phyloP scores from a whole-genome alignment of 2,113 vertebrate species.

The Delphinapterus leucas region DNA sequence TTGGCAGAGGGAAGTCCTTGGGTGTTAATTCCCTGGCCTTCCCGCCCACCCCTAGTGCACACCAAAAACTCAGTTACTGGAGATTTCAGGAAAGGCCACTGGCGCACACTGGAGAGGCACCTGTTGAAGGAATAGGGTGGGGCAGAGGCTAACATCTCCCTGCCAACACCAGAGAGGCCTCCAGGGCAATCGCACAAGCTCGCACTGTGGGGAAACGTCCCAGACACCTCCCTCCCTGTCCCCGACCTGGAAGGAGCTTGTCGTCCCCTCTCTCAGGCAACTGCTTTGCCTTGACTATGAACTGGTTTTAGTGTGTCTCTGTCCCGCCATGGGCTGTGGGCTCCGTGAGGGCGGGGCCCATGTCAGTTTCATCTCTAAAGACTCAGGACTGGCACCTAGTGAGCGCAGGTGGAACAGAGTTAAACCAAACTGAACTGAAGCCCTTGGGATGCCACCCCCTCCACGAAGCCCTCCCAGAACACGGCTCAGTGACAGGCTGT shows the following conservation, averaged over 20 bases:
- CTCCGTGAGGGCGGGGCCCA: fast-evolving
- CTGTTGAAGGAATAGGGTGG: fast-evolving
- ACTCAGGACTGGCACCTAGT: background rate
- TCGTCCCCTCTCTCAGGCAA: background rate
- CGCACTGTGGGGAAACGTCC: background rate
- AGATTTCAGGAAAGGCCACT: background rate
- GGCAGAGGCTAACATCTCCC: background rate
- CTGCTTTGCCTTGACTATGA: background rate
- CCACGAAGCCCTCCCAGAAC: background rate
- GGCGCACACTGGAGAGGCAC: background rate
- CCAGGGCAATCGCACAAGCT: background rate
- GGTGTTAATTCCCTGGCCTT: background rate
- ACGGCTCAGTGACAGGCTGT: background rate
- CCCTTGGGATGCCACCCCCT: background rate
- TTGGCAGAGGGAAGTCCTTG: background rate
- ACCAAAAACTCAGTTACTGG: fast-evolving
- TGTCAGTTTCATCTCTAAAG: background rate
- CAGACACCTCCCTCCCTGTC: background rate
- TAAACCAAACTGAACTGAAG: background rate
- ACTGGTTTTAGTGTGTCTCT: no score
- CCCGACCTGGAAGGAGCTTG: background rate
- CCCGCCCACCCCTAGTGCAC: background rate
- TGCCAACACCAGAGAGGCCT: background rate
- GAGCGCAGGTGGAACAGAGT: background rate
- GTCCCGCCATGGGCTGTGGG: no score